phyloP scores from a whole-genome alignment of 2,113 vertebrate genomes.

The Thunnus maccoyii region DNA sequence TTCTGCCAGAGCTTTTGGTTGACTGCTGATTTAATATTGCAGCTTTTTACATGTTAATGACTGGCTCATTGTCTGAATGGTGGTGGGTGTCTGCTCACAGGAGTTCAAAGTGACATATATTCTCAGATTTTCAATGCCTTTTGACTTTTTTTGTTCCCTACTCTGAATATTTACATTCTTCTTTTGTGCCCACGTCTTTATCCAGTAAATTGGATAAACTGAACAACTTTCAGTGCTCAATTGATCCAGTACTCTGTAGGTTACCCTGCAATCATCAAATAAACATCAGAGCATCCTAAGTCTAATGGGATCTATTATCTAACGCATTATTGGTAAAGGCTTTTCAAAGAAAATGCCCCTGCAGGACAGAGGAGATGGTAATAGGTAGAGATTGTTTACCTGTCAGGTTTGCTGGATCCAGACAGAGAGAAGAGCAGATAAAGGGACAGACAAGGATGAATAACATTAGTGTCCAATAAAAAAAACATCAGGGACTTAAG shows the following conservation, averaged over 20 bases:
- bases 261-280: conserved; percentile 44
- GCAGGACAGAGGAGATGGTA: conserved; percentile 55
- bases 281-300: conserved; percentile 42
- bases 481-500: conserved; percentile 49
- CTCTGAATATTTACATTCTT: background rate
- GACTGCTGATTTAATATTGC: conserved; percentile 17
- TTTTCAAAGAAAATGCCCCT: conserved; percentile 45
- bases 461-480: conserved; percentile 70
- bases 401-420: conserved; percentile 96
- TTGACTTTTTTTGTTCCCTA: background rate
- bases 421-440: conserved; percentile 80
- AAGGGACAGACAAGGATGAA: conserved; percentile 73
- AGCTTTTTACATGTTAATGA: conserved; percentile 26
- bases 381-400: conserved; percentile 87
- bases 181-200: conserved; percentile 7
- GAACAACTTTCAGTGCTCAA: background rate
- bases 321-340: conserved; percentile 30
- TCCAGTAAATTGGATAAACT: background rate
- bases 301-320: conserved; percentile 52
- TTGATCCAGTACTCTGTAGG: background rate
- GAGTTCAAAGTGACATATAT: background rate
- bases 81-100: background rate
- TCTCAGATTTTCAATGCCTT: background rate
- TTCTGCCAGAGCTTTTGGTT: background rate
- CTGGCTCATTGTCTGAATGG: background rate